Percentiles rank a stretch among this genome's conserved stretches.
These are phyloP conservation scores for Agapetus fuscipes DNA, from an alignment of 2,888 invertebrate species.

Conservation along the genomic window DNA sequence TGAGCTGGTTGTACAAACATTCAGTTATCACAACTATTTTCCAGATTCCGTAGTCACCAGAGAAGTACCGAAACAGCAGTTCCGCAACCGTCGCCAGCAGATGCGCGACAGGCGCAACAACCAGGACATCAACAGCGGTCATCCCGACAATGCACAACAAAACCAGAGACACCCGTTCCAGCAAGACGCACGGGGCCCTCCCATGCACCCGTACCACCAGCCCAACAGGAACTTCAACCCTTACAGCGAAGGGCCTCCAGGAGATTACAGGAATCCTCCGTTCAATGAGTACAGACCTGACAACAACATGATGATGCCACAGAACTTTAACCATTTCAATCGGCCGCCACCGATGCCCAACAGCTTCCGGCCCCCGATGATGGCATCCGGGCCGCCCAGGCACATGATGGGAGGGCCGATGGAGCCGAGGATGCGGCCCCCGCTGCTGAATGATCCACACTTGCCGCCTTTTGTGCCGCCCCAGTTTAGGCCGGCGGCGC, in stretches of 20 bases:
- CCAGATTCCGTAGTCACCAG: conserved; percentile 14
- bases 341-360: background rate
- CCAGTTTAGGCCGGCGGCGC: too few relatives aligned
- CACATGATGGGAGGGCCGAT: background rate
- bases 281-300: background rate
- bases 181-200: background rate
- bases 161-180: too few relatives aligned
- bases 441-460: too few relatives aligned
- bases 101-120: too few relatives aligned
- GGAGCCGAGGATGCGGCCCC: background rate
- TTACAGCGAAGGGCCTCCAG: conserved; percentile 1
- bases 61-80: conserved; percentile 1
- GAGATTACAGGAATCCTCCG: conserved; percentile 2
- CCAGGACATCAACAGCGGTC: too few relatives aligned
- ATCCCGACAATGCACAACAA: too few relatives aligned
- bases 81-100: conserved; percentile 1
- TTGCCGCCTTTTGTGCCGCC: too few relatives aligned
- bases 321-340: background rate
- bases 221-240: background rate
- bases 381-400: background rate
- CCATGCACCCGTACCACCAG: background rate
- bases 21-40: too few relatives aligned
- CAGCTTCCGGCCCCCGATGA: background rate
- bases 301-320: background rate
- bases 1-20: too few relatives aligned